These are phyloP conservation scores for Pseudolaguvia tuberculata DNA, from an alignment of 2,113 vertebrate species.

Conservation along the genomic window DNA sequence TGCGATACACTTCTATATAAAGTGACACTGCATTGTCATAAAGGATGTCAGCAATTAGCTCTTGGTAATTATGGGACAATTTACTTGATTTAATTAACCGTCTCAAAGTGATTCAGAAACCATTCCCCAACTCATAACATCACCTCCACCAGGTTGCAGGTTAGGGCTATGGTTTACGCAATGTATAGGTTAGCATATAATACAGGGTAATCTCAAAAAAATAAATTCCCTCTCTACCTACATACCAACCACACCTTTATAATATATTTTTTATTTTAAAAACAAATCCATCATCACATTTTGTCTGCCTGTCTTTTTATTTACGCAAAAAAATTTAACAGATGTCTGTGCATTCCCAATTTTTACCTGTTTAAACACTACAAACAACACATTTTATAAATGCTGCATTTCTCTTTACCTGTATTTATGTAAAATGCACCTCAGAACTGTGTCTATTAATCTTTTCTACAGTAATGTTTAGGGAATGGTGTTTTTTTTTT, in stretches of 20 bases:
- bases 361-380: neutral
- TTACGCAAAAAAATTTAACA: constrained; percentile 1
- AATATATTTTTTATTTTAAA: too few relatives aligned
- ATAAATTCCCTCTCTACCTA: neutral
- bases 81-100: too few relatives aligned
- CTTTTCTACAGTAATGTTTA: neutral
- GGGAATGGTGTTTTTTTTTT: neutral
- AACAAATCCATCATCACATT: neutral
- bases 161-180: too few relatives aligned
- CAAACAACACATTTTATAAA: neutral
- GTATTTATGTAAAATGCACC: neutral
- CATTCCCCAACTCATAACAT: too few relatives aligned
- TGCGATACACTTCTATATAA: too few relatives aligned
- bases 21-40: too few relatives aligned
- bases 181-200: neutral
- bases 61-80: too few relatives aligned
- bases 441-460: neutral
- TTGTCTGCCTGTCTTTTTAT: neutral
- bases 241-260: too few relatives aligned
- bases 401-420: neutral
- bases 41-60: too few relatives aligned
- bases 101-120: too few relatives aligned
- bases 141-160: too few relatives aligned
- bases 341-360: neutral
- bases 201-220: neutral